These are phyloP conservation scores for Drosophila pullipes DNA, from an alignment of 2,888 invertebrate genomes.

Conservation along the genomic window DNA sequence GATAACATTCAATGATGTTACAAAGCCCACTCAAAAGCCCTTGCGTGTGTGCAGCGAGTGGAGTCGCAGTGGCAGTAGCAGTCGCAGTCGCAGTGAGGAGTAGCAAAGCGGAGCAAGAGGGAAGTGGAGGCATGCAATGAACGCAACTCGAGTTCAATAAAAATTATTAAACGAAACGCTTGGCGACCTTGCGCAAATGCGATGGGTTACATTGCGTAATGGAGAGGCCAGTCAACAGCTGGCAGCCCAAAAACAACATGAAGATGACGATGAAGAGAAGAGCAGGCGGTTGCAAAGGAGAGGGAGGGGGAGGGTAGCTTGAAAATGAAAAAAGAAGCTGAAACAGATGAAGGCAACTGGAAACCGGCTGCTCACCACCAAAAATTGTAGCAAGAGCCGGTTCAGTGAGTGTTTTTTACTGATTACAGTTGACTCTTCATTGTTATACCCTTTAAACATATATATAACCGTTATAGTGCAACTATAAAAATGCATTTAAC, in stretches of 20 bases:
- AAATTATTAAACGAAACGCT: slow-evolving; percentile 52
- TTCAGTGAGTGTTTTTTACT: slow-evolving; percentile 48
- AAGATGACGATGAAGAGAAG: not conserved
- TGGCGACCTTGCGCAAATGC: slow-evolving; percentile 70
- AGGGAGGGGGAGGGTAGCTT: not conserved
- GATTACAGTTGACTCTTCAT: slow-evolving; percentile 11
- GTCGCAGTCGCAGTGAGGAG: not conserved
- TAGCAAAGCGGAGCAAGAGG: not conserved
- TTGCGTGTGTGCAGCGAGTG: not conserved
- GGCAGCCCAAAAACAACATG: slow-evolving; percentile 23
- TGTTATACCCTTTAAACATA: slow-evolving; percentile 2
- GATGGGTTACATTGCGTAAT: slow-evolving; percentile 73
- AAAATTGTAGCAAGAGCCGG: slow-evolving; percentile 60
- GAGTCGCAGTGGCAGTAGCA: not conserved
- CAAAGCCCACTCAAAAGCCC: slow-evolving; percentile 27
- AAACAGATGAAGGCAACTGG: slow-evolving; percentile 26
- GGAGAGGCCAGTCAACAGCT: slow-evolving; percentile 45
- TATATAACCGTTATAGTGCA: not conserved
- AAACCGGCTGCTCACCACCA: slow-evolving; percentile 60
- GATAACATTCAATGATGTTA: slow-evolving; percentile 36
- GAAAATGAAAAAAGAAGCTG: slow-evolving; percentile 9
- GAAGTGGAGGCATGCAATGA: slow-evolving; percentile 10
- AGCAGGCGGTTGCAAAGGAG: not conserved
- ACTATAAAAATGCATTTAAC: not conserved
- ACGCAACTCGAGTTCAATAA: slow-evolving; percentile 56